A percentile compares a stretch with the other conserved stretches of the same genome.
phyloP scores from a whole-genome alignment of 2,113 vertebrate genomes.

The Murina feae region DNA sequence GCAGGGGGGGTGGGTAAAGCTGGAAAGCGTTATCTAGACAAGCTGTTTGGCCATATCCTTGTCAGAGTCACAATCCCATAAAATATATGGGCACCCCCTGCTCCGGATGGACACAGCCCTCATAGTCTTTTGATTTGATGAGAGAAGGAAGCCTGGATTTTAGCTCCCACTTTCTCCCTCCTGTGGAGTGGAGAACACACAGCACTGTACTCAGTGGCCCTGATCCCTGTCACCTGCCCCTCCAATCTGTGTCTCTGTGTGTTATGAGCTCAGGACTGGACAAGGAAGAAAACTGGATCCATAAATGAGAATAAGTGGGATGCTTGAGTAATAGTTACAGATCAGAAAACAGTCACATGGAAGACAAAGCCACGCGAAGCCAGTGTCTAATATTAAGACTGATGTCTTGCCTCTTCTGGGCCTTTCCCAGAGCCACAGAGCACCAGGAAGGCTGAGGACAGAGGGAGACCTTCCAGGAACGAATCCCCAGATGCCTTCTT shows the following conservation, averaged over 20 bases:
- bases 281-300: neutral
- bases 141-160: neutral
- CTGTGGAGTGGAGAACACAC: neutral
- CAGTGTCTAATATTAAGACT: neutral
- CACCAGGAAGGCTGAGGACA: neutral
- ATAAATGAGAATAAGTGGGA: neutral
- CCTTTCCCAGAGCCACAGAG: neutral
- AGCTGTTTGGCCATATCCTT: neutral
- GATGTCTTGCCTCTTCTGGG: neutral
- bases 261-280: neutral
- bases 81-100: neutral
- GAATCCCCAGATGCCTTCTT: neutral
- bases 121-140: neutral
- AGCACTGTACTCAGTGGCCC: neutral
- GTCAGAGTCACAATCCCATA: neutral
- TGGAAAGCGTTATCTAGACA: neutral
- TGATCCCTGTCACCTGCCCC: neutral
- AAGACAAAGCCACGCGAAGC: neutral
- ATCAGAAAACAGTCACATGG: neutral
- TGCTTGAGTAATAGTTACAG: neutral
- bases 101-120: neutral
- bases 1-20: neutral
- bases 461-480: conserved; percentile 6
- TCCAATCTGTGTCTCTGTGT: neutral
- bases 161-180: neutral